Percentiles rank a stretch among this genome's conserved stretches.
These are phyloP conservation scores for Saccostrea cuccullata DNA, from an alignment of 1,140 invertebrate genomes.

Conservation along the genomic window DNA sequence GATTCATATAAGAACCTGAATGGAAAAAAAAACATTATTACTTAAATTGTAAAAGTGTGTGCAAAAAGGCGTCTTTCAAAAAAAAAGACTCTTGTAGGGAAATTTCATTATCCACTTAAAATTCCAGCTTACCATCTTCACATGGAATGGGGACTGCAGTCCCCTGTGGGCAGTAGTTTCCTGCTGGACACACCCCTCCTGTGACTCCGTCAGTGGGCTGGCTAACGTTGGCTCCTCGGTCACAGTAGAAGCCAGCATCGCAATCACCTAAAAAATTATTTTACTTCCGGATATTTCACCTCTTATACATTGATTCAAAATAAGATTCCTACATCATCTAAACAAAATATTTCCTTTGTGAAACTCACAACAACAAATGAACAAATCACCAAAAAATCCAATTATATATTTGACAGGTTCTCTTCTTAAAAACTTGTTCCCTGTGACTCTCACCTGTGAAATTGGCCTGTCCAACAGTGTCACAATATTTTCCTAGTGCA, in stretches of 20 bases:
- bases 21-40: background rate
- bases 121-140: constrained; percentile 67
- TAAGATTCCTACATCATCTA: no score
- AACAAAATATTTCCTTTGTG: no score
- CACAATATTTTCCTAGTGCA: constrained; percentile 74
- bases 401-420: no score
- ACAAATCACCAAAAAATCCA: no score
- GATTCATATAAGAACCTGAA: constrained; percentile 75
- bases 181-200: constrained; percentile 72
- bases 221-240: constrained; percentile 64
- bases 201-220: constrained; percentile 73
- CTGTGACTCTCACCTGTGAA: constrained; percentile 63
- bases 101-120: background rate
- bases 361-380: no score
- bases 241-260: constrained; percentile 73
- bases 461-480: constrained; percentile 64
- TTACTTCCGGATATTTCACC: no score
- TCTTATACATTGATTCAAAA: no score
- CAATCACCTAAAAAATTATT: constrained; percentile 62
- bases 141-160: constrained; percentile 68
- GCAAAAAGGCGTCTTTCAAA: no score
- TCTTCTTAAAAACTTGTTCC: background rate
- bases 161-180: constrained; percentile 71
- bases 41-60: no score
- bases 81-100: no score